phyloP scores from a whole-genome alignment of 2,797 vertebrate genomes.

The Novumbra hubbsi region DNA sequence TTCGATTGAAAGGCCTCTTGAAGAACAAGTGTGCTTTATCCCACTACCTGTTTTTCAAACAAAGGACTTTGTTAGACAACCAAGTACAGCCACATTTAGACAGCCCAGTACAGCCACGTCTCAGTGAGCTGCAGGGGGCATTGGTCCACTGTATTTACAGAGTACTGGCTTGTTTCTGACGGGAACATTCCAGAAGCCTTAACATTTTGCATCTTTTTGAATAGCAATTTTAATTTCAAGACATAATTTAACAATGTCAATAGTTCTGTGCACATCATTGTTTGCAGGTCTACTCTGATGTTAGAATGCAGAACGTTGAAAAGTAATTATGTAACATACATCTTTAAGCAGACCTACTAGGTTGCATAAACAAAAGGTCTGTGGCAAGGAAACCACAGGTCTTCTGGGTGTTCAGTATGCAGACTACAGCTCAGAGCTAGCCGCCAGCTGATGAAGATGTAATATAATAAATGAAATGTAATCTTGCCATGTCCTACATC shows the following conservation, averaged over 20 bases:
- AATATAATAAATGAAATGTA: not conserved
- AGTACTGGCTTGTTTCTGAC: conserved; percentile 20
- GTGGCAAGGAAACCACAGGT: not conserved
- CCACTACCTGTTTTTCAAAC: conserved; percentile 23
- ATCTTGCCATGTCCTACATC: not conserved
- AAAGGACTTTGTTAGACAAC: conserved; percentile 40
- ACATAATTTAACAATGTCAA: too few species aligned
- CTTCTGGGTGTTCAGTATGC: not conserved
- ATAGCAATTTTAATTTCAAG: not conserved
- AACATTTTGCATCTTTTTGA: not conserved
- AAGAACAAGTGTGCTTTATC: conserved; percentile 28
- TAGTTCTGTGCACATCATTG: not conserved
- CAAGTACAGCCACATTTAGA: conserved; percentile 35
- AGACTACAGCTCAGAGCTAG: not conserved
- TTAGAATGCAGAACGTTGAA: not conserved
- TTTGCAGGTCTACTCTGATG: not conserved
- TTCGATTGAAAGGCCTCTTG: not conserved
- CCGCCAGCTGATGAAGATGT: not conserved
- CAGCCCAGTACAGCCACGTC: conserved; percentile 40
- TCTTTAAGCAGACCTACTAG: not conserved
- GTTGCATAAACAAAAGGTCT: not conserved
- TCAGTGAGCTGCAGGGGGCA: conserved; percentile 38
- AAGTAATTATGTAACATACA: not conserved
- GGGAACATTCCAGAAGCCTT: conserved; percentile 5
- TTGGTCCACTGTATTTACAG: conserved; percentile 44